phyloP scores from a whole-genome alignment of 2,888 invertebrate genomes.

The Empis stercorea region DNA sequence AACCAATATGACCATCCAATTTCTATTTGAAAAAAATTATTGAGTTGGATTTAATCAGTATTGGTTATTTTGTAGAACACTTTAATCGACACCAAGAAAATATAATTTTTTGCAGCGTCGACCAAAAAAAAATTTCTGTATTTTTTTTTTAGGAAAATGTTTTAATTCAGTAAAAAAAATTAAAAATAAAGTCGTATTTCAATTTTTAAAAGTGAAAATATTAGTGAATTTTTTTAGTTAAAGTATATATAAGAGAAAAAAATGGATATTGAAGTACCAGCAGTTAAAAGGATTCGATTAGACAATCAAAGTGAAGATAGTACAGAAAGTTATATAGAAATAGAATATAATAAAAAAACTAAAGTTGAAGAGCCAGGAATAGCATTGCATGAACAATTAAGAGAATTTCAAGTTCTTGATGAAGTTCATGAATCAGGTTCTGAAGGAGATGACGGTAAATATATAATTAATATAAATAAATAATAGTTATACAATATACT shows the following conservation, averaged over 20 bases:
- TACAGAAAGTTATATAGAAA: too few relatives aligned
- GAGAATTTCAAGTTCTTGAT: conserved; percentile 52
- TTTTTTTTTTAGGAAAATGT: too few relatives aligned
- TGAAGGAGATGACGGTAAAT: conserved; percentile 24
- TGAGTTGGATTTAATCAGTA: conserved; percentile 37
- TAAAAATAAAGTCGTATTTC: too few relatives aligned
- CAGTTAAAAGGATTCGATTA: too few relatives aligned
- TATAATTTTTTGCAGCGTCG: background rate
- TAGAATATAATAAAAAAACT: conserved; percentile 17
- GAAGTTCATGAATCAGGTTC: conserved; percentile 43
- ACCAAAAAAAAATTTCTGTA: too few relatives aligned
- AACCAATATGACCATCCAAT: conserved; percentile 38
- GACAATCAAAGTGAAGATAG: too few relatives aligned
- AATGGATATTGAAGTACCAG: too few relatives aligned
- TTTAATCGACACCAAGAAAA: conserved; percentile 16
- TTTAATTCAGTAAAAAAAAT: background rate
- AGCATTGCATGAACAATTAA: conserved; percentile 33
- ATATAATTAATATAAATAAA: too few relatives aligned
- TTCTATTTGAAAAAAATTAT: conserved; percentile 19
- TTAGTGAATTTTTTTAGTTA: too few relatives aligned
- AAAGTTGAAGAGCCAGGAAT: conserved; percentile 23
- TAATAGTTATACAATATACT: too few relatives aligned
- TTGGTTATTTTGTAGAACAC: conserved; percentile 36
- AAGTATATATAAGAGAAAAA: too few relatives aligned
- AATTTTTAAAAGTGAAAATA: too few relatives aligned